phyloP scores from a whole-genome alignment of 2,888 invertebrate genomes.

The Sicus ferrugineus region DNA sequence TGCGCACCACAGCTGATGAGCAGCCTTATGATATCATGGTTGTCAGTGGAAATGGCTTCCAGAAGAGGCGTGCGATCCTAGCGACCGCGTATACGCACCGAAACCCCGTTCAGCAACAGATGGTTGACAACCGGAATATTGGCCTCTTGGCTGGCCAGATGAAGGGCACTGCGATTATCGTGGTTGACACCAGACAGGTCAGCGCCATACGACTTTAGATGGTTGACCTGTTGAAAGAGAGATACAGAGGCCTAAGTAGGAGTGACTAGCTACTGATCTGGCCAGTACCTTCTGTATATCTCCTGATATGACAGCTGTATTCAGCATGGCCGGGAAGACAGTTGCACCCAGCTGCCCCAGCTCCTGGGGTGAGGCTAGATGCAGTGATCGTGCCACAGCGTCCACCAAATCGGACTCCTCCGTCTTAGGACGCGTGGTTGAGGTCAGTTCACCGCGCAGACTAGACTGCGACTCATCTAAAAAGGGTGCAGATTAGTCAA shows the following conservation, averaged over 20 bases:
- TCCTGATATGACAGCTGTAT: conserved; percentile 69
- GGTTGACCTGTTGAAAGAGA: conserved; percentile 54
- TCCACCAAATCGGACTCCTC: conserved; percentile 68
- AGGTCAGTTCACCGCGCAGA: conserved; percentile 82
- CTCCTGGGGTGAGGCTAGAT: conserved; percentile 68
- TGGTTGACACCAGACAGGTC: conserved; percentile 77
- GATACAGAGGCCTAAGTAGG: no score
- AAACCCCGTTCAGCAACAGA: conserved; percentile 80
- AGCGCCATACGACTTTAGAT: conserved; percentile 70
- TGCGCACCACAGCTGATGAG: conserved; percentile 80
- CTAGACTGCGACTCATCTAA: conserved; percentile 80
- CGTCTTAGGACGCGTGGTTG: conserved; percentile 53
- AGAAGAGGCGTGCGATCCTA: conserved; percentile 75
- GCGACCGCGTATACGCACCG: conserved; percentile 80
- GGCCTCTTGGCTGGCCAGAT: conserved; percentile 80
- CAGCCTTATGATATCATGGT: conserved; percentile 71
- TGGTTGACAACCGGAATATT: conserved; percentile 74
- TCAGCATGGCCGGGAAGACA: conserved; percentile 75
- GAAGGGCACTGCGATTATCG: conserved; percentile 81
- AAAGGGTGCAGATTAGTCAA: neutral
- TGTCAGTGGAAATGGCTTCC: conserved; percentile 74
- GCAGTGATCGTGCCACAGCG: conserved; percentile 69
- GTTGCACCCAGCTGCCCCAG: conserved; percentile 68
- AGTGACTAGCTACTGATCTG: no score
- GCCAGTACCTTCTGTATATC: conserved; percentile 68